A percentile compares a stretch with the other conserved stretches of the same genome.
Conservation (phyloP, 2,888 invertebrate species). For the Sarcophaga variegata region DNA sequence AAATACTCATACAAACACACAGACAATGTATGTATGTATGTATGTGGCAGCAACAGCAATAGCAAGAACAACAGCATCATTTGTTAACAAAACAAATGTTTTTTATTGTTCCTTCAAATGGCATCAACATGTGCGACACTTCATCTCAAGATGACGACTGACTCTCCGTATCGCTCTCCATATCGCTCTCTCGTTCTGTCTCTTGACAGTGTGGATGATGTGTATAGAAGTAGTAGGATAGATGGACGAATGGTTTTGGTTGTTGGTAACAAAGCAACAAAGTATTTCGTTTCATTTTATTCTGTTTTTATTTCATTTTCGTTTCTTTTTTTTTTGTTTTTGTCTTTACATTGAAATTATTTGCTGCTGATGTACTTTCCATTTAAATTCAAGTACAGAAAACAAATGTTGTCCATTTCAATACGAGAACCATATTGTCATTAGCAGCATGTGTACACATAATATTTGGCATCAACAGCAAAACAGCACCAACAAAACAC, state of each 20-base stretch:
- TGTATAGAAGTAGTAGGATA: neutral
- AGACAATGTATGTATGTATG: neutral
- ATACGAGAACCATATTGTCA: constrained; percentile 47
- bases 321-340: constrained; percentile 5
- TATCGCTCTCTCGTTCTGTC: neutral
- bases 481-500: constrained; percentile 25
- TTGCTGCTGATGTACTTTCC: constrained; percentile 51
- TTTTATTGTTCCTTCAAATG: constrained; percentile 66
- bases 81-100: constrained; percentile 58
- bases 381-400: constrained; percentile 67
- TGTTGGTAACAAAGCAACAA: constrained; percentile 29
- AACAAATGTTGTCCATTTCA: constrained; percentile 64
- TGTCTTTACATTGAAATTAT: constrained; percentile 51
- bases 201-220: neutral
- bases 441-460: constrained; percentile 28
- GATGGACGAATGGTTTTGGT: neutral
- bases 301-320: constrained; percentile 27
- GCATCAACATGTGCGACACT: constrained; percentile 76
- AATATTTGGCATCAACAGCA: constrained; percentile 30
- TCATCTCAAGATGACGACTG: constrained; percentile 62
- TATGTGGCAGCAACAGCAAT: neutral
- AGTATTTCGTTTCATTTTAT: constrained; percentile 62
- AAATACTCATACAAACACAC: neutral
- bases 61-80: constrained; percentile 1
- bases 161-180: neutral